Evolutionary conservation across 2,888 invertebrate genomes (phyloP), one percentile per base, ranked within the genome.

Genomic region (Campoletis raptor): DNA sequence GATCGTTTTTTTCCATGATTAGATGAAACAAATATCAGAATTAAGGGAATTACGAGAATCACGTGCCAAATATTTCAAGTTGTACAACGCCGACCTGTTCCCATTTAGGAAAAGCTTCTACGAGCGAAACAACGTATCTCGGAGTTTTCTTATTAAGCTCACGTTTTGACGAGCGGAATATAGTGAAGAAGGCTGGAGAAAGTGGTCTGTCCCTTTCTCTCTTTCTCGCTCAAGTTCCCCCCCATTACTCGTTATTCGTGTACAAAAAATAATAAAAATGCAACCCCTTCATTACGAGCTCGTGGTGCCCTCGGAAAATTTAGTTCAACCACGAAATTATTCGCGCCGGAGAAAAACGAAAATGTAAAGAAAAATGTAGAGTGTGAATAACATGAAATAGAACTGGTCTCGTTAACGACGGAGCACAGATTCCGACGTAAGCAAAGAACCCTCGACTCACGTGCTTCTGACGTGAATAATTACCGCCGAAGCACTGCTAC

Each of bases 31-130:
- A 45, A 18, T 36, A 24, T 0, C 57, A 74, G 48, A 76, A 30
- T 72, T 30, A 24, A 42, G 52, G 18, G 30, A 54, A 10, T 21
- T 15, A 40, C 15, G 30, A 69, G 69, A 45, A 52, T 24, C 30
- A 79, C 57, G 85, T 81, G 78, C 52, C 48, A 21, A 52, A 74
- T 48, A 36, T 83, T 66, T n/a, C 37, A 70, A 76, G 42, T 15
- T 30, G 9, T 48, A 69, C 18, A 21, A 76, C 24, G 70, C 61
- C 83, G 85, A 83, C 70, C 74, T 85, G 78, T 83, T 85, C 76
- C 45, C 70, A 48, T 79, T 57, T 67, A 24, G 70, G 21, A 80
- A 83, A 85, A 76, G 64, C 64, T 70, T 81, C 61, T 42, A 10
- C 40, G 1, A 9, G 48, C 6, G 9, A 8, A 48, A 66, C 24